Conservation (phyloP, 2,797 vertebrate genomes). For the Glossophaga mutica region DNA sequence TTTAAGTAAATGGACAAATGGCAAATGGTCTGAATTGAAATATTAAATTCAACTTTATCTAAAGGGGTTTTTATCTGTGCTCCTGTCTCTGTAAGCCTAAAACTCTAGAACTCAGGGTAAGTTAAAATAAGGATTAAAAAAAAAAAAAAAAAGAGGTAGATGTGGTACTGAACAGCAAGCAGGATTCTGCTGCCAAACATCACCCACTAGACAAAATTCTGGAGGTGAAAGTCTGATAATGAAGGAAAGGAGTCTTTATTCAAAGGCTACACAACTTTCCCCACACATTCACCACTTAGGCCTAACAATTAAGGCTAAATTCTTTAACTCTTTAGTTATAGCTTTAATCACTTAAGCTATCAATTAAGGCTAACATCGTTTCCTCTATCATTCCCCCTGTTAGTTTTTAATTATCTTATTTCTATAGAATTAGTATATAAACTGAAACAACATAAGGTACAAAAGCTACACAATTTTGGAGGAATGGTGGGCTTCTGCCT, state of each 20-base stretch:
- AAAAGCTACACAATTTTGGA: neutral
- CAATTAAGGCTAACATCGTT: neutral
- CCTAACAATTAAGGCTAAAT: no score
- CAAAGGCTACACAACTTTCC: neutral
- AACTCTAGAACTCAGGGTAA: neutral
- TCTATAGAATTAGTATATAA: neutral
- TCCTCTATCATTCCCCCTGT: neutral
- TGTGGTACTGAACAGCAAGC: neutral
- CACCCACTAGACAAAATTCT: neutral
- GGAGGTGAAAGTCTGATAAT: neutral
- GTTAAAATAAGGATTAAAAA: neutral
- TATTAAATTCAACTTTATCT: neutral
- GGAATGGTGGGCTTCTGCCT: neutral
- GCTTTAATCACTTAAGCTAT: no score
- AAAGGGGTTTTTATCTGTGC: neutral
- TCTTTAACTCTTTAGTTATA: no score
- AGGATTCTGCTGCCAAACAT: neutral
- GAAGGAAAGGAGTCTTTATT: neutral
- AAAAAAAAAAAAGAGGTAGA: neutral
- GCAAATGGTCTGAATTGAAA: neutral
- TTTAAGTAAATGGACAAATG: neutral
- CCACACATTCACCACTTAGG: neutral
- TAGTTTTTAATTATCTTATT: neutral
- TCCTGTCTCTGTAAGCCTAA: neutral
- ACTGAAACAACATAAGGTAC: neutral